phyloP scores from a whole-genome alignment of 2,797 vertebrate species.

The Enteromius paludinosus region DNA sequence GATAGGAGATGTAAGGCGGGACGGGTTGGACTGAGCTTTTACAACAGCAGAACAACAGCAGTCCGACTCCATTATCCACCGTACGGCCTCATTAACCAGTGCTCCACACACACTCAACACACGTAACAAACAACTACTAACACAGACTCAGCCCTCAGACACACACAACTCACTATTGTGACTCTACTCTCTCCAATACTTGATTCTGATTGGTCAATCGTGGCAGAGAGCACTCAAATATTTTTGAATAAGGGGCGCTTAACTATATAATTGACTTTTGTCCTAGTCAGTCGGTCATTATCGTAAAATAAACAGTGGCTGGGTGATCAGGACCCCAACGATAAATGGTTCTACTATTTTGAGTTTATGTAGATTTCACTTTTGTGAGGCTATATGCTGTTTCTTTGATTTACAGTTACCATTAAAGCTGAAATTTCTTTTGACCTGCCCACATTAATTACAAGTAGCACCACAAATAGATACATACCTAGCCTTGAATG shows the following conservation, averaged over 20 bases:
- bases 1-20: constrained; percentile 72
- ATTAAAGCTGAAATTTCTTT: background rate
- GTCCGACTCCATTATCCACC: constrained; percentile 76
- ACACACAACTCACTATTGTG: constrained; percentile 8
- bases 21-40: constrained; percentile 69
- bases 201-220: constrained; percentile 20
- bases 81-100: constrained; percentile 49
- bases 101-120: constrained; percentile 22
- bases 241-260: background rate
- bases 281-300: background rate
- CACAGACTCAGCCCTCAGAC: background rate
- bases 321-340: background rate
- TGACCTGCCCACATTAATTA: background rate
- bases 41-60: constrained; percentile 69
- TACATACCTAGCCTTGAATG: background rate
- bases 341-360: background rate
- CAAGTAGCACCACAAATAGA: background rate
- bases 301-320: background rate
- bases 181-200: background rate
- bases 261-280: constrained; percentile 31
- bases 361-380: background rate
- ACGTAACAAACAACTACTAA: constrained; percentile 22
- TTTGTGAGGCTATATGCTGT: background rate
- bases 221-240: constrained; percentile 25
- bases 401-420: background rate